Base-by-base conservation (phyloP, 30 jellyfish, hydroid and myxozoan genomes). In the Hydractinia symbiolongicarpus region DNA sequence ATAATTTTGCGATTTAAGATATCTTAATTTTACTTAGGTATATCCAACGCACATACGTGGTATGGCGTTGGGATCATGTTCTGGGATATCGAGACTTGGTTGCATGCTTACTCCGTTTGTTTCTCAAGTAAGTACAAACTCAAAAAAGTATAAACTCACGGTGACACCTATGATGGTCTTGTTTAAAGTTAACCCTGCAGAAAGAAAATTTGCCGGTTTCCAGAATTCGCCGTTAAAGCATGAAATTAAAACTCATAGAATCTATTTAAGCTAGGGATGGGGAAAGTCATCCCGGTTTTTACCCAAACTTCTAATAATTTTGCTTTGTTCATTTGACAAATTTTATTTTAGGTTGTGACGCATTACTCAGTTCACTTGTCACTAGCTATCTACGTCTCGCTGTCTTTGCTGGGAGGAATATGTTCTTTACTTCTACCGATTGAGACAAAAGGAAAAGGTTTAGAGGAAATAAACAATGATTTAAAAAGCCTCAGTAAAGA, bases 41-140 rank as follows among this genome's bases (percentile, higher is more conserved):
- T 90, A 90, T 56, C 97, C 97, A 21, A 90, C 97, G n/a, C 94
- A 90, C 44, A 90, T 90, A 51, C 79, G 97, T 6, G 97, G 97
- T 30, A 86, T 85, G 72, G 97, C 97, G 9, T 74, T 90, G 51
- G 97, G 95, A 5, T 90, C 97, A 14, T 90, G 97, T 67, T 90
- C 97, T 7, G 97, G 94, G 6, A 90, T 90, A 54, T 90, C 97
- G 17, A 77, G 97, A 20, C 73, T 90, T 49, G 97, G 97, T 0
- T 85, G 95, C 85, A 90, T 90, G 97, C 83, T 90, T 83, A 90
- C 97, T 4, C 97, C 97, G 5, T 90, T 90, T 55, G 89, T 90
- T 51, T 87, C 97, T 4, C 97, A 90, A 93, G 97, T 90, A 6
- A n/a, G 74, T 64, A 4, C 0, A n/a, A 13, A 64, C 44, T 30